Evolutionary conservation across 2,888 invertebrate species (phyloP), one percentile per base, ranked within the genome.

Genomic region (Eilema caniola): DNA sequence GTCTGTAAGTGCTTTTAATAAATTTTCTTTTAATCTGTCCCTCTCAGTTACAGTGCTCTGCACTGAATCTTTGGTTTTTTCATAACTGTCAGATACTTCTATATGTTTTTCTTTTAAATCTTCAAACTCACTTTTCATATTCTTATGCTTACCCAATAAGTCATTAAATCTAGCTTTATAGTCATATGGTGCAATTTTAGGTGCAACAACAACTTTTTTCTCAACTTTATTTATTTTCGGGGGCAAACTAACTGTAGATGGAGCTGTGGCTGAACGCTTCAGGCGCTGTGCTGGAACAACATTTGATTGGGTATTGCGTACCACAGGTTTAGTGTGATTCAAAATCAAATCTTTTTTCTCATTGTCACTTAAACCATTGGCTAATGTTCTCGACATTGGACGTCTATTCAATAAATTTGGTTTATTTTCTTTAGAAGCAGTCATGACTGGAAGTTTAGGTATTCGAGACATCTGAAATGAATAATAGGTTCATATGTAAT

Each of bases 121-220:
- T 61, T 89, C 95, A 71, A 95, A 92, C 81, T 96, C 96, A 66
- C 88, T 90, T 83, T 96, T 96, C 16, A 97, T 88, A 0, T 80
- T 86, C 76, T 96, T 96, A 77, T 96, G 95, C 86, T 97, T 97
- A 72, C 96, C 96, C 23, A 95, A 86, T 66, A 97, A 91, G 80
- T 96, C 96, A 83, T 95, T 92, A 77, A 96, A 96, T 66, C 97
- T 95, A 37, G 96, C 96, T 88, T 97, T 96, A 76, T 95, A 97
- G 83, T 97, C 97, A 88, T 97, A 97, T 0, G 96, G 94, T 11
- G 96, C 94, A 65, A 96, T 96, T 75, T 96, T 96, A 68, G 96
- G 96, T 4, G 95, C 94, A 25, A 89, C 92, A 63, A 87, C 88
- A n/a, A 84, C 82, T 78, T 95, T 95, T 71, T 88, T 91, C 74